Base-by-base conservation (phyloP, 30 jellyfish, hydroid and myxozoan species). In the Aurelia sp. region DNA sequence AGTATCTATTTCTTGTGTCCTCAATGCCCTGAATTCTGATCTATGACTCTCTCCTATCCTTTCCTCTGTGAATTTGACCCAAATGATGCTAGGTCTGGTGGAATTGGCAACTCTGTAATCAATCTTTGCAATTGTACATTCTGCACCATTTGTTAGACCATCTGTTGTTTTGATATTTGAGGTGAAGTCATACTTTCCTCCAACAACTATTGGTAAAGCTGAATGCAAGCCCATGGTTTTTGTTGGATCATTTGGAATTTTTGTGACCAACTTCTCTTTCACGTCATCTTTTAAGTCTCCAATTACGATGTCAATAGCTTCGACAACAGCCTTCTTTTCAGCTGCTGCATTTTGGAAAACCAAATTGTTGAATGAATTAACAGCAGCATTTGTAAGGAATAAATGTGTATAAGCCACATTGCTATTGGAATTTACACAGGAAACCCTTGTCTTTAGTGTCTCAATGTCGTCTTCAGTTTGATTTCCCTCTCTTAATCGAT, bases 231-330 rank as follows among this genome's bases (percentile, higher is more conserved):
- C 33, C 33, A 27, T 27, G 33, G 33, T 27, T 27, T 27, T 27
- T 27, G 33, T 27, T 58, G 27, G 67, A 58, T 58, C 67, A 58
- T 58, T 58, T 58, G 67, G 67, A 58, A 58, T 58, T 58, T 23
- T 58, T 58, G 16, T 16, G 67, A 58, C 23, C 67, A 58, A 58
- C 16, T 20, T 58, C 16, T 58, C 67, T 58, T 58, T 58, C 11
- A 58, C 67, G 4, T 58, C 67, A 58, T 58, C 67, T 58, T 1
- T 58, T 20, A 58, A 58, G 67, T 20, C 67, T 58, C 67, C 67
- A 58, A 58, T 0, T 58, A 58, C 67, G 4, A 58, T 58, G 67
- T 58, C 67, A 4, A 40, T 3, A 4, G 51, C 51, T 58, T 20
- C 3, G 3, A 58, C 67, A 4, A 58, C 11, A 17, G 27, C 67